A percentile compares a stretch with the other conserved stretches of the same genome.
Conservation (phyloP, 2,888 invertebrate species). For the Calliphora vomitoria region DNA sequence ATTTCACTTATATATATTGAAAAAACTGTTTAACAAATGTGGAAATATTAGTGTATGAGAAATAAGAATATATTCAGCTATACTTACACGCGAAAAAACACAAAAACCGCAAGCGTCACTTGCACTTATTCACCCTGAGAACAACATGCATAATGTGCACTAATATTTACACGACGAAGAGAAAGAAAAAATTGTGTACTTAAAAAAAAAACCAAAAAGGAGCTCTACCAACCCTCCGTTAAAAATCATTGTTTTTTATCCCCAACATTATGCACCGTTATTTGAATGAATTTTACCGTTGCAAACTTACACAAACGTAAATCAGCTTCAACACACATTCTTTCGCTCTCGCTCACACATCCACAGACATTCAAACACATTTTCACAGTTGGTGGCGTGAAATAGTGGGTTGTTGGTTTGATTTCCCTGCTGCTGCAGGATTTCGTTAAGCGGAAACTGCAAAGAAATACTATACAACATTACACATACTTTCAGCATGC, state of each 20-base stretch:
- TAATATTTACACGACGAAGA: slow-evolving; percentile 35
- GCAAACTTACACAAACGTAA: background rate
- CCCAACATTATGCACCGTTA: background rate
- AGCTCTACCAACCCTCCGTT: background rate
- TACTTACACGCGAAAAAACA: slow-evolving; percentile 16
- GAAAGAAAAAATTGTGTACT: background rate
- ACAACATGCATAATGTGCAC: slow-evolving; percentile 37
- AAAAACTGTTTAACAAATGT: slow-evolving; percentile 4
- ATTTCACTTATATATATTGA: background rate
- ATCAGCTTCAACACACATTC: background rate
- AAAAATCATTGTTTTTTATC: background rate
- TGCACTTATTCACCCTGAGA: slow-evolving; percentile 50
- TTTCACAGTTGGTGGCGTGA: slow-evolving; percentile 9
- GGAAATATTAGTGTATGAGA: background rate
- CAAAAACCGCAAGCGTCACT: slow-evolving; percentile 60
- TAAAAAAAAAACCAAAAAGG: background rate
- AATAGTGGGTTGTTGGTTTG: background rate
- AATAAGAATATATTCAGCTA: background rate
- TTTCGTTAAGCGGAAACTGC: slow-evolving; percentile 34
- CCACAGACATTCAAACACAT: background rate
- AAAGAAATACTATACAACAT: background rate
- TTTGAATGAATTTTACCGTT: background rate
- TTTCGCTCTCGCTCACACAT: background rate
- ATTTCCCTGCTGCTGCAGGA: background rate
- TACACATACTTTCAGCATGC: background rate